Percentiles rank a stretch among this genome's conserved stretches.
Evolutionary conservation across 2,113 vertebrate genomes (phyloP).

Genomic region (Megatriorchis doriae): DNA sequence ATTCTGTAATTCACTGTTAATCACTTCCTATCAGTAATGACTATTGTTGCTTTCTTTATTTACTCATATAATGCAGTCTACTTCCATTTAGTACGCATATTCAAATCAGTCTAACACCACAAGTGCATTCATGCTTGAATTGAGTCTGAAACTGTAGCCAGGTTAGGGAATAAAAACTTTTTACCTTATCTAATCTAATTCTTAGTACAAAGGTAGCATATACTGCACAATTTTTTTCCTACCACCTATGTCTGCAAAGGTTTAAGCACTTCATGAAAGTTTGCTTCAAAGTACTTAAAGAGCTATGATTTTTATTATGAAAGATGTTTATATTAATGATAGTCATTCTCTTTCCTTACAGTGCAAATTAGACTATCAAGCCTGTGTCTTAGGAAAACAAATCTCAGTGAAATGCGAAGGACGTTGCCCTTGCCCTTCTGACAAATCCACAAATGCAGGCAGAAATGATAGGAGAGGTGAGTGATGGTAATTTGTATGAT

Average conservation of each 20-base stretch:
- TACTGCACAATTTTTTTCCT: not conserved
- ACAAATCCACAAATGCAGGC: slow-evolving; percentile 67
- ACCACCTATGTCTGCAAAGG: not conserved
- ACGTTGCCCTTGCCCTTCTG: slow-evolving; percentile 85
- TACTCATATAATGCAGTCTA: not conserved
- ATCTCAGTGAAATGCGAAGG: slow-evolving; percentile 88
- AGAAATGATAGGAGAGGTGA: slow-evolving; percentile 85
- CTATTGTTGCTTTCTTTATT: not conserved
- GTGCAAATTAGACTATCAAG: slow-evolving; percentile 97
- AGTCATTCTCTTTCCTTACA: slow-evolving; percentile 60
- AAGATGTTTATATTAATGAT: not conserved
- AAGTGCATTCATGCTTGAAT: not conserved
- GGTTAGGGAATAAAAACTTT: not conserved
- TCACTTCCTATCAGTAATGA: not conserved
- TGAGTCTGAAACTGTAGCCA: not conserved
- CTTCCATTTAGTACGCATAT: not conserved
- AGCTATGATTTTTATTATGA: not conserved
- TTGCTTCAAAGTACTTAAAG: not conserved
- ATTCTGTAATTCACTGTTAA: not conserved
- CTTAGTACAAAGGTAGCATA: not conserved
- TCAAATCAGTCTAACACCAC: not conserved
- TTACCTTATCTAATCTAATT: not conserved
- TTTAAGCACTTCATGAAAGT: not conserved
- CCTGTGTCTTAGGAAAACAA: slow-evolving; percentile 90
- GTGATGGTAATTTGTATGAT: not conserved